A percentile compares a stretch with the other conserved stretches of the same genome.
These are phyloP conservation scores for Sminthurinus aureus DNA, from an alignment of 2,888 invertebrate genomes.

Conservation along the genomic window DNA sequence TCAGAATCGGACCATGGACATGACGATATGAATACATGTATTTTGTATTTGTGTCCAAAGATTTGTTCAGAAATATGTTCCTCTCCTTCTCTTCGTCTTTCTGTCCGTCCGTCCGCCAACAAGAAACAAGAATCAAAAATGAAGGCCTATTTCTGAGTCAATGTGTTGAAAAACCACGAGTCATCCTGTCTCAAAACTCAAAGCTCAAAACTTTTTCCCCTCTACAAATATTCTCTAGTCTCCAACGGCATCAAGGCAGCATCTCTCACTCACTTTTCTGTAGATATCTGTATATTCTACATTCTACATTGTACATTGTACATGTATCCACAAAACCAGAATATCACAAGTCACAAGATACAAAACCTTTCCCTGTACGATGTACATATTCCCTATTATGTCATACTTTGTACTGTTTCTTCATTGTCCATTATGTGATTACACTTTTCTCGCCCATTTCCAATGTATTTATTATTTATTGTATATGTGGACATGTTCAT, in stretches of 20 bases:
- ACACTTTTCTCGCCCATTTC: too few species aligned
- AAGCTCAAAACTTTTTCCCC: slow-evolving; percentile 23
- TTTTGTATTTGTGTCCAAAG: slow-evolving; percentile 30
- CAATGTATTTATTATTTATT: too few species aligned
- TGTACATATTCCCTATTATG: too few species aligned
- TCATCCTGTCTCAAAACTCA: slow-evolving; percentile 44
- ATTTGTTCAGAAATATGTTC: slow-evolving; percentile 36
- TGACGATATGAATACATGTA: slow-evolving; percentile 1
- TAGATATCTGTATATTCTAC: background rate
- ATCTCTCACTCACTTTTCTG: slow-evolving; percentile 14
- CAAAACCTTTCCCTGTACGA: too few species aligned
- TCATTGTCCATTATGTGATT: too few species aligned
- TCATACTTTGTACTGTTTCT: too few species aligned
- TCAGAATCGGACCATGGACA: background rate
- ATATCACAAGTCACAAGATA: too few species aligned
- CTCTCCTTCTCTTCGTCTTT: background rate
- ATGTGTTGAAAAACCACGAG: slow-evolving; percentile 48
- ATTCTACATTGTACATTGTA: too few species aligned
- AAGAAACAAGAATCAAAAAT: slow-evolving; percentile 31
- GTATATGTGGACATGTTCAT: too few species aligned
- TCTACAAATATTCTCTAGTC: background rate
- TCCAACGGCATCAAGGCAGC: background rate
- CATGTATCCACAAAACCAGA: too few species aligned
- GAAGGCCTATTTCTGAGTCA: slow-evolving; percentile 42
- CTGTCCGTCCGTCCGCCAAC: slow-evolving; percentile 26